Evolutionary conservation across 1,140 invertebrate species (phyloP).

Genomic region (Delia radicum): DNA sequence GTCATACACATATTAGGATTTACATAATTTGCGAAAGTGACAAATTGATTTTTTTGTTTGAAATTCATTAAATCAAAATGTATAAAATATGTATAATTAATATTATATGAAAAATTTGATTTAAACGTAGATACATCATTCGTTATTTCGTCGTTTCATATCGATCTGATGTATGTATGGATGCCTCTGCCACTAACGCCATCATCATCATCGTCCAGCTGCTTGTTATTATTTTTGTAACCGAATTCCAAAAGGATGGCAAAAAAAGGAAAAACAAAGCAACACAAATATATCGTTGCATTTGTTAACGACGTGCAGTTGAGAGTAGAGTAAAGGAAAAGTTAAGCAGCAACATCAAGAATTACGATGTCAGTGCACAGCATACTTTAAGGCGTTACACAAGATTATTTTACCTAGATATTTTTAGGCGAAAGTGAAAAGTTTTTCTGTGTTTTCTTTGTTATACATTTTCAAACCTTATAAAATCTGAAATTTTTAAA

Average conservation of each 20-base stretch:
- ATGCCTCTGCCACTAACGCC: background rate
- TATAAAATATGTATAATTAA: background rate
- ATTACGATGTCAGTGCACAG: background rate
- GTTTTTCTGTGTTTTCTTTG: background rate
- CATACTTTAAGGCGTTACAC: conserved; percentile 22
- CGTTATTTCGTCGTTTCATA: background rate
- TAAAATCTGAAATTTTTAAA: background rate
- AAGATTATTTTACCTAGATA: background rate
- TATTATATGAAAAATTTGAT: too few relatives aligned
- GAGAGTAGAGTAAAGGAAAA: background rate
- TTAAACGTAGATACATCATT: background rate
- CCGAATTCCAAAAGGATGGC: background rate
- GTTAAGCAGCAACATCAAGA: background rate
- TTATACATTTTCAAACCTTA: background rate
- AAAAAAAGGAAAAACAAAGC: background rate
- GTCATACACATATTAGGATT: too few relatives aligned
- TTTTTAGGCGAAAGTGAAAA: background rate
- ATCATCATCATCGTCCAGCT: background rate
- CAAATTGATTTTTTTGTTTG: background rate
- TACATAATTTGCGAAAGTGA: too few relatives aligned
- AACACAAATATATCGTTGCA: background rate
- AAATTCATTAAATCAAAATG: background rate
- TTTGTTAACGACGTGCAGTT: background rate
- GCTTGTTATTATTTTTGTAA: background rate
- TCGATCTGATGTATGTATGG: background rate